A percentile compares a stretch with the other conserved stretches of the same genome.
Evolutionary conservation across 37 sponge, comb jelly and placozoan genomes (phyloP).

Genomic region (Agelas oroides): DNA sequence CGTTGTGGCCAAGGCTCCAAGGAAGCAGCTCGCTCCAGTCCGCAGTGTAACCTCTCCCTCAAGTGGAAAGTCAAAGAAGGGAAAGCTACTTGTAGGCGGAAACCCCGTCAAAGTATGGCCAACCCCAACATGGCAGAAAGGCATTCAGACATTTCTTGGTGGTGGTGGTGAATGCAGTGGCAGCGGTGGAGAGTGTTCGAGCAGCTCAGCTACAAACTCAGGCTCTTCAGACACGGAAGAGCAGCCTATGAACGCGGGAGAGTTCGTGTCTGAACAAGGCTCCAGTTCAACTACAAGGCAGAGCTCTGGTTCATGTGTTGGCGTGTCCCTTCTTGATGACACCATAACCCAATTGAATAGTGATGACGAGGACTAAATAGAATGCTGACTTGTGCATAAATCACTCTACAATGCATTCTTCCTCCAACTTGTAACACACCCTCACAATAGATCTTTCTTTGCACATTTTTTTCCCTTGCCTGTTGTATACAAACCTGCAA

Average conservation of each 20-base stretch:
- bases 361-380: constrained; percentile 58
- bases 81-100: constrained; percentile 35
- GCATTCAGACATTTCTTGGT: constrained; percentile 31
- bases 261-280: background rate
- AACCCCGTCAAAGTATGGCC: constrained; percentile 74
- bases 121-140: constrained; percentile 76
- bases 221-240: background rate
- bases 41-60: constrained; percentile 41
- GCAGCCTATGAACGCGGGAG: background rate
- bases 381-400: no score
- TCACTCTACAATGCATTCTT: no score
- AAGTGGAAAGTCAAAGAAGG: background rate
- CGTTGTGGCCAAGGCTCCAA: constrained; percentile 77
- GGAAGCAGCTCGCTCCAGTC: constrained; percentile 57
- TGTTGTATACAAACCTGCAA: no score
- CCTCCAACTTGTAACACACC: no score
- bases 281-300: background rate
- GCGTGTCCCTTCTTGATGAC: background rate
- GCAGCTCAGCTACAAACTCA: background rate
- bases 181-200: background rate
- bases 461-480: no score
- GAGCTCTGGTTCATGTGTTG: background rate
- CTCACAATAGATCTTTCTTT: no score
- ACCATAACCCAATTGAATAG: constrained; percentile 36
- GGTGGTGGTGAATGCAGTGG: no score